Evolutionary conservation across 1,140 invertebrate genomes (phyloP).

Genomic region (Pseudomyrmex concolor): DNA sequence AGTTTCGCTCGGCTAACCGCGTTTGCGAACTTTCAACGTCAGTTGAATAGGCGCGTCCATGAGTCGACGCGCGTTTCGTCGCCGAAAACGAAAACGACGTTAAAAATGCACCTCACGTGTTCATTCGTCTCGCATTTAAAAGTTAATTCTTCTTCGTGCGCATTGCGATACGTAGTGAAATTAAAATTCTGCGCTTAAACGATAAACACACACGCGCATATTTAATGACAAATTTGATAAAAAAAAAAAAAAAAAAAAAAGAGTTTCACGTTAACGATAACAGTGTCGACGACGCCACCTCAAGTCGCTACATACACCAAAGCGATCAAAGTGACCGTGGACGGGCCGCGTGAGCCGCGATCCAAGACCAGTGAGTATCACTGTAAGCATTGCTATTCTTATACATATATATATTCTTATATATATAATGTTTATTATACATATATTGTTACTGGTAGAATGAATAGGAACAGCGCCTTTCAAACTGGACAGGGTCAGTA

Average conservation of each 20-base stretch:
- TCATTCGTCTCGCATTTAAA: not conserved
- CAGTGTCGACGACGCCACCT: constrained; percentile 95
- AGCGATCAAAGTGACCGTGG: constrained; percentile 99
- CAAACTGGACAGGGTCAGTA: not conserved
- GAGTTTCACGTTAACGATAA: constrained; percentile 98
- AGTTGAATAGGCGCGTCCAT: constrained; percentile 61
- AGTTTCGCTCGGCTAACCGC: constrained; percentile 75
- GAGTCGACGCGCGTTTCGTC: constrained; percentile 39
- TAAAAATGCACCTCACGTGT: constrained; percentile 23
- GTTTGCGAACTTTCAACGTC: constrained; percentile 76
- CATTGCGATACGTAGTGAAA: not conserved
- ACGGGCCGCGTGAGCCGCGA: constrained; percentile 98
- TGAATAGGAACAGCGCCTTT: not conserved
- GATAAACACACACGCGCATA: not conserved
- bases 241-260: constrained; percentile 84
- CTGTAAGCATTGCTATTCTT: constrained; percentile 82
- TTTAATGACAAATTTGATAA: not conserved
- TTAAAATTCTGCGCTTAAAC: not conserved
- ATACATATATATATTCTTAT: constrained; percentile 36
- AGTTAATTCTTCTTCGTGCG: constrained; percentile 4
- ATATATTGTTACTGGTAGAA: not conserved
- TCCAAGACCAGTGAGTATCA: constrained; percentile 97
- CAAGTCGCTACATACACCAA: constrained; percentile 99
- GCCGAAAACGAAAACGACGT: constrained; percentile 15
- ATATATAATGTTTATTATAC: constrained; percentile 39